These are phyloP conservation scores for Upupa epops DNA, from an alignment of 2,113 vertebrate genomes.

Conservation along the genomic window DNA sequence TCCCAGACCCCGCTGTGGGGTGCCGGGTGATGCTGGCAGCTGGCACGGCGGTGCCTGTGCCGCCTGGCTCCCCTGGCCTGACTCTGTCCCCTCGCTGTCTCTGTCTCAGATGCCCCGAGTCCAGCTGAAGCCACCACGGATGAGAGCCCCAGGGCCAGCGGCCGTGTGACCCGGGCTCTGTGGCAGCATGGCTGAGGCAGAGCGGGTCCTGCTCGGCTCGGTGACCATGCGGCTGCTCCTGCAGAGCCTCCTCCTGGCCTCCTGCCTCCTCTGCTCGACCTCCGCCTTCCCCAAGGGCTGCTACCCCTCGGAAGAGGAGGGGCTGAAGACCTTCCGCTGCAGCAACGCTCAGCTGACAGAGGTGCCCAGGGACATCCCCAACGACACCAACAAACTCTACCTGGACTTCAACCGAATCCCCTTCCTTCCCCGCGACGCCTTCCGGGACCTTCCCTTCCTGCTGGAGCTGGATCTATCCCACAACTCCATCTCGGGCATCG, in stretches of 20 bases:
- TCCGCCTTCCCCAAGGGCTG: constrained; percentile 87
- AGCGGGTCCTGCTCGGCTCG: constrained; percentile 75
- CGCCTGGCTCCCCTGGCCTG: background rate
- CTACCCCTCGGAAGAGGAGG: constrained; percentile 81
- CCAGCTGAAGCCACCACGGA: background rate
- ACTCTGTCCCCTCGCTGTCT: background rate
- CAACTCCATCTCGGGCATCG: constrained; percentile 83
- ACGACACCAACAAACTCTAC: constrained; percentile 90
- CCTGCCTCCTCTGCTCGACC: constrained; percentile 77
- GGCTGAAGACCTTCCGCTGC: constrained; percentile 90
- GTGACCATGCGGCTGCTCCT: constrained; percentile 83
- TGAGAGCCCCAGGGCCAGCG: background rate
- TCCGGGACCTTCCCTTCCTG: constrained; percentile 84
- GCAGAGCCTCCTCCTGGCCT: constrained; percentile 85
- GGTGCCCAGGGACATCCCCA: constrained; percentile 91
- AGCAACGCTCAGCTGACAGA: constrained; percentile 88
- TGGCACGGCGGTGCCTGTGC: background rate
- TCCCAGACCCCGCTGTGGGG: background rate
- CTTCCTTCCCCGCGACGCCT: constrained; percentile 85
- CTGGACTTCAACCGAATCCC: constrained; percentile 92
- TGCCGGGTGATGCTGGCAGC: background rate
- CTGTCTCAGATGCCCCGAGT: constrained; percentile 1
- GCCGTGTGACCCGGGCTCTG: constrained; percentile 58
- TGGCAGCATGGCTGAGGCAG: constrained; percentile 68
- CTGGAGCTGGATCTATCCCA: constrained; percentile 94